Conservation (phyloP, 2,888 invertebrate genomes). For the Scaptomyza tumidula region DNA sequence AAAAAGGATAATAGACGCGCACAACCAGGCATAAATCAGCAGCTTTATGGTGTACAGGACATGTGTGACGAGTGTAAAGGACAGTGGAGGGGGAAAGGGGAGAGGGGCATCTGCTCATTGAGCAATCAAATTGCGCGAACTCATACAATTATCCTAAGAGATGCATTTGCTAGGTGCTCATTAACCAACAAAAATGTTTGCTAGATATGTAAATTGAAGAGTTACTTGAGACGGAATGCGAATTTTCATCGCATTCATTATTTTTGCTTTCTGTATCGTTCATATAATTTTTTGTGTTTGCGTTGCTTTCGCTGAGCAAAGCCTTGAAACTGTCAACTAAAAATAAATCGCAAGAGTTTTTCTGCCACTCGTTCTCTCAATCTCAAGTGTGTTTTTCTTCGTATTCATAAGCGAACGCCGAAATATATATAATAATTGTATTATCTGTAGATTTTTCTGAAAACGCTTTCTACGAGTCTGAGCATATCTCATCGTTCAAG, state of each 20-base stretch:
- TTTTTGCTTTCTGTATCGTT: slow-evolving; percentile 18
- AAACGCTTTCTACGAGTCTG: slow-evolving; percentile 19
- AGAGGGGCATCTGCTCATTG: slow-evolving; percentile 49
- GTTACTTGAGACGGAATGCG: slow-evolving; percentile 28
- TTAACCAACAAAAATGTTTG: slow-evolving; percentile 44
- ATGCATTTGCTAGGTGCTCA: slow-evolving; percentile 13
- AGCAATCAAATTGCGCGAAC: slow-evolving; percentile 60
- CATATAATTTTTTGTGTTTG: slow-evolving; percentile 33
- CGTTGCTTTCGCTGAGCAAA: slow-evolving; percentile 51
- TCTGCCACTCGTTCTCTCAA: slow-evolving; percentile 3
- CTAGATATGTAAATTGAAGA: slow-evolving; percentile 39
- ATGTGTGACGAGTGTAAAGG: neutral
- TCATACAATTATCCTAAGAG: slow-evolving; percentile 41
- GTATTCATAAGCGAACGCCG: slow-evolving; percentile 17
- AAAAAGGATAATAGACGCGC: slow-evolving; percentile 49
- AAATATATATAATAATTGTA: slow-evolving; percentile 62
- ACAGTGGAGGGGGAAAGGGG: neutral
- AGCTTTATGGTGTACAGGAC: slow-evolving; percentile 30
- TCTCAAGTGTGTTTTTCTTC: slow-evolving; percentile 16
- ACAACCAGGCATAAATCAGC: slow-evolving; percentile 63
- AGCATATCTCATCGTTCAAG: slow-evolving; percentile 36
- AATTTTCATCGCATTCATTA: slow-evolving; percentile 39
- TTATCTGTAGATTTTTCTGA: slow-evolving; percentile 45
- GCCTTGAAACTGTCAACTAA: slow-evolving; percentile 79
- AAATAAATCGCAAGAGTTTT: slow-evolving; percentile 72